Evolutionary conservation across 2,797 vertebrate genomes (phyloP).

Genomic region (Aphelocoma californica): DNA sequence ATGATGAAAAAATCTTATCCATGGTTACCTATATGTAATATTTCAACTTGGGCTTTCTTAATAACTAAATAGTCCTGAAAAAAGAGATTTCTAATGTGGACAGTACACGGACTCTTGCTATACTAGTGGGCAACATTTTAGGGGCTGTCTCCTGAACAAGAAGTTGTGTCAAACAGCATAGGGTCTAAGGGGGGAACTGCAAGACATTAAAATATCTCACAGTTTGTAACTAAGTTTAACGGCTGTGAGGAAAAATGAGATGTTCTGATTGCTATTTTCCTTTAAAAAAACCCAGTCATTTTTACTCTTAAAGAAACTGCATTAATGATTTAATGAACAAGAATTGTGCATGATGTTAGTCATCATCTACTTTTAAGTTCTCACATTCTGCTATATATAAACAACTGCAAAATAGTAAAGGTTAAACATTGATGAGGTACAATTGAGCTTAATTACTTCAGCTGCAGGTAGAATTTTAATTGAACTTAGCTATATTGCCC

Average conservation of each 20-base stretch:
- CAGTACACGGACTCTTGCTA: background rate
- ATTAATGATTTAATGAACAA: slow-evolving; percentile 14
- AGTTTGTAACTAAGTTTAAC: slow-evolving; percentile 11
- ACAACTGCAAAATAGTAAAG: slow-evolving; percentile 11
- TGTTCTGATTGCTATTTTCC: background rate
- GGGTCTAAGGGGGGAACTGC: background rate
- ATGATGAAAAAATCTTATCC: background rate
- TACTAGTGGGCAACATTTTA: background rate
- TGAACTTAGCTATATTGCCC: slow-evolving; percentile 57
- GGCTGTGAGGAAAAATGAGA: background rate
- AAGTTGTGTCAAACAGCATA: background rate
- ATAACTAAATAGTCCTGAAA: background rate
- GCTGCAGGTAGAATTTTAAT: slow-evolving; percentile 75
- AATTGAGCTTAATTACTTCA: slow-evolving; percentile 71
- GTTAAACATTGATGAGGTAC: slow-evolving; percentile 14
- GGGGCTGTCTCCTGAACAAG: slow-evolving; percentile 4
- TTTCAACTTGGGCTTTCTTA: background rate
- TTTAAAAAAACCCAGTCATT: background rate
- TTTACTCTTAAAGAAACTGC: slow-evolving; percentile 3
- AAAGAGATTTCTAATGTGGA: background rate
- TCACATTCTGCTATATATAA: background rate
- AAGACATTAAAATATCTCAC: slow-evolving; percentile 12
- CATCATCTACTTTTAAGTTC: background rate
- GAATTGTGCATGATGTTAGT: background rate
- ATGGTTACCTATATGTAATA: background rate